Evolutionary conservation across 2,888 invertebrate species (phyloP), one percentile per base, ranked within the genome.

Genomic region (Podabrus alpinus): DNA sequence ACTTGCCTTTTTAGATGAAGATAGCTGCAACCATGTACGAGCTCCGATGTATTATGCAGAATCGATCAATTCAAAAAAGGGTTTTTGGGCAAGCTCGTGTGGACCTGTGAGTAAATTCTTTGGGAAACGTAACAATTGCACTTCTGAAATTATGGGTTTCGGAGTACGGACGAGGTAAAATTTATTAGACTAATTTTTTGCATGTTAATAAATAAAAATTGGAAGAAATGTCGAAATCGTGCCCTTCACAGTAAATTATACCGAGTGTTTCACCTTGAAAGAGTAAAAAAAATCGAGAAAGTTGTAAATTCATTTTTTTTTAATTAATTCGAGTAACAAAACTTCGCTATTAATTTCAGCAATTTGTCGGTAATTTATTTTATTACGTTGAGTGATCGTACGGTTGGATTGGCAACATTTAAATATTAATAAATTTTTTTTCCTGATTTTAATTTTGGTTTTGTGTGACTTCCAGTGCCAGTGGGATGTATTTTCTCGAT

Each of bases 31-130:
- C 79, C 92, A 92, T 80, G 88, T 87, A 3, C 86, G 92, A 77
- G 92, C 92, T 0, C 90, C 91, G 0, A 79, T 80, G 0, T 91
- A 90, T 81, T 92, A 86, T 79, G 92, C 91, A 0, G 91, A 91
- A 82, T 92, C 92, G 0, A 90, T 91, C 60, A 84, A 73, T 4
- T 88, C 88, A 0, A 79, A 86, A 0, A 74, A 82, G 0, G 92
- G 91, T 0, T 92, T 92, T 83, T 92, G 90, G 84, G 91, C 88
- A 0, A 88, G 86, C 5, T 86, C 86, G 21, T 92, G 92, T 78
- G 73, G 60, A 19, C 75, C 66, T 69, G 16, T 73, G 19, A 11
- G 16, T 9, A 21, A 11, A 16, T 11, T 66, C 66, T 15, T 24
- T 0, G 16, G 15, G n/a, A n/a, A n/a, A 5, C 24, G 5, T 1